Percentiles rank a stretch among this genome's conserved stretches.
These are phyloP conservation scores for Thryonomys swinderianus DNA, from an alignment of 2,113 vertebrate species.

Conservation along the genomic window DNA sequence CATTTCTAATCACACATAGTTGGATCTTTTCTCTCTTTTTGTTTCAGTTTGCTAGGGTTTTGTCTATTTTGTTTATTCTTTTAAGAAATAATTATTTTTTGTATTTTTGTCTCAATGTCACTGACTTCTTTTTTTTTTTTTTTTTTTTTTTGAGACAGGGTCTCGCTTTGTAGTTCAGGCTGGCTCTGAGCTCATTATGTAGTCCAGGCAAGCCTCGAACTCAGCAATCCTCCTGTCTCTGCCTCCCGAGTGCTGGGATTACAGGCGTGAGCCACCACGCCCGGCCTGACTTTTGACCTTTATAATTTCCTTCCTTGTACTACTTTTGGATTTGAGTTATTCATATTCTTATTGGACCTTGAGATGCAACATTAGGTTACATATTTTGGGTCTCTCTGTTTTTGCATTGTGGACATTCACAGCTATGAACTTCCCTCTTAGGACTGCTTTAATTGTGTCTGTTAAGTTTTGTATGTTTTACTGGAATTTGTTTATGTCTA, in stretches of 20 bases:
- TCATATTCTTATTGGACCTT: background rate
- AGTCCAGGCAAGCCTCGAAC: no score
- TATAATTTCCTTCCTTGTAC: background rate
- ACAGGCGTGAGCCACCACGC: no score
- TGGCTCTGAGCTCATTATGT: no score
- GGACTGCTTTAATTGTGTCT: background rate
- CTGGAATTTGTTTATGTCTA: background rate
- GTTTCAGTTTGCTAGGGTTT: background rate
- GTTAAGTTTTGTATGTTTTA: background rate
- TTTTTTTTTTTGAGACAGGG: no score
- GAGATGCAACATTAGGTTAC: background rate
- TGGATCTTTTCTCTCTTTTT: background rate
- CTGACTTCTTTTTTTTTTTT: no score
- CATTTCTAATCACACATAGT: background rate
- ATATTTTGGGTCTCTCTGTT: background rate
- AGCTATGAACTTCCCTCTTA: background rate
- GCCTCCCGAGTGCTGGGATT: no score
- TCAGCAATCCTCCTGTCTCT: no score
- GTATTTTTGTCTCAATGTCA: background rate
- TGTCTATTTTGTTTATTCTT: background rate
- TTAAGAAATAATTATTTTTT: background rate
- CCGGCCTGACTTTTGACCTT: background rate
- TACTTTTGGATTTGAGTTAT: background rate
- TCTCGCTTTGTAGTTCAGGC: no score
- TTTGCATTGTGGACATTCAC: background rate